A percentile compares a stretch with the other conserved stretches of the same genome.
Conservation (phyloP, 2,888 invertebrate genomes). For the Drosophila yooni region DNA sequence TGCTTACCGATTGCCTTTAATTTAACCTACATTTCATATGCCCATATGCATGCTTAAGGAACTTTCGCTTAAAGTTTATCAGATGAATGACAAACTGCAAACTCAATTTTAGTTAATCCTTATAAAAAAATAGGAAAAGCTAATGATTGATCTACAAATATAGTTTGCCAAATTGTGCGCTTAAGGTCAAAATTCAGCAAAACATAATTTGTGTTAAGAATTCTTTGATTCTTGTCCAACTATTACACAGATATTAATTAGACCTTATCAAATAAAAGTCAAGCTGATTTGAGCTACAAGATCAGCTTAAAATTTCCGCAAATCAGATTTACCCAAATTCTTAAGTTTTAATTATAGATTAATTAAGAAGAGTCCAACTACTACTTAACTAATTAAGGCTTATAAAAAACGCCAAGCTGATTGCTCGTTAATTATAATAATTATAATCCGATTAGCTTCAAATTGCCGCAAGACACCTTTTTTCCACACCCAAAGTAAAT, state of each 20-base stretch:
- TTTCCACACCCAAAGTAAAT: background rate
- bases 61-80: background rate
- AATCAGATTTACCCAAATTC: background rate
- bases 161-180: background rate
- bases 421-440: background rate
- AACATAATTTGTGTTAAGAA: background rate
- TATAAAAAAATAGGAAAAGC: background rate
- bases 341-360: background rate
- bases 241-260: accelerated
- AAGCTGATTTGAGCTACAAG: background rate
- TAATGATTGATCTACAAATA: background rate
- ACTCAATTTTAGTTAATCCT: background rate
- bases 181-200: background rate
- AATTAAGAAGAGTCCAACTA: background rate
- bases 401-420: background rate
- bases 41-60: background rate
- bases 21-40: constrained; percentile 35
- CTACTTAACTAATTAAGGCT: background rate
- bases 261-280: background rate
- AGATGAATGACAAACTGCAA: background rate
- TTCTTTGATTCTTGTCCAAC: background rate
- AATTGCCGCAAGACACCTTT: background rate
- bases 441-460: background rate
- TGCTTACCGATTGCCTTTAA: constrained; percentile 43
- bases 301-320: too few relatives aligned